Evolutionary conservation across 1,140 invertebrate genomes (phyloP), one percentile per base, ranked within the genome.

Genomic region (Zophobas morio): DNA sequence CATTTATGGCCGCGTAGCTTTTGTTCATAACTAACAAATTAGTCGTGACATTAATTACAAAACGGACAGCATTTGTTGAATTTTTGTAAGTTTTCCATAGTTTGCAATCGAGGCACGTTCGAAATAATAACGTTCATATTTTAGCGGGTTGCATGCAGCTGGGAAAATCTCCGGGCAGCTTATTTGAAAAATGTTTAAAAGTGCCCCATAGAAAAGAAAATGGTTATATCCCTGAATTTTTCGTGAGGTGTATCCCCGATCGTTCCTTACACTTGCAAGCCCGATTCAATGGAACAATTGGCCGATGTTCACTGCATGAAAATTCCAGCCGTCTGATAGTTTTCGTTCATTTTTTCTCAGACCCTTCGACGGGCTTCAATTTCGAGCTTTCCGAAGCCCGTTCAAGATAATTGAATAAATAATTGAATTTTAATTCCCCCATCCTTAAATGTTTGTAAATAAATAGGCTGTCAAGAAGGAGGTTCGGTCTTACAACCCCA

Each of bases 381-480:
- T 51, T 51, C 49, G 20, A 51, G 3, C 4, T 20, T 51, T 51
- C n/a, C 49, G n/a, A 2, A 2, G 40, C 33, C 54, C 32, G 54
- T n/a, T 32, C 39, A 36, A 47, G 56, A 57, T 75, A 75, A 75
- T 66, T 46, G 74, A 49, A 75, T 75, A 42, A 60, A 75, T 75
- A 75, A 75, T 75, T 75, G 74, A 63, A 53, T 75, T 75, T 75
- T 75, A 75, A 75, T 75, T 63, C 74, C 56, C 63, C 63, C 56
- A 33, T 37, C 2, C n/a, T 39, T 8, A 8, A 54, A 49, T 63
- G 74, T 57, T 47, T 63, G 53, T 37, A 70, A 71, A 76, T 76
- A 76, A 70, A 76, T 76, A 76, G 75, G 60, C 75, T 70, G 75
- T 76, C 75, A 70, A 40, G 49, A 36, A 56, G 63, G 66, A 56